phyloP scores from a whole-genome alignment of 1,140 invertebrate genomes.

The Diplogasteroides magnus region DNA sequence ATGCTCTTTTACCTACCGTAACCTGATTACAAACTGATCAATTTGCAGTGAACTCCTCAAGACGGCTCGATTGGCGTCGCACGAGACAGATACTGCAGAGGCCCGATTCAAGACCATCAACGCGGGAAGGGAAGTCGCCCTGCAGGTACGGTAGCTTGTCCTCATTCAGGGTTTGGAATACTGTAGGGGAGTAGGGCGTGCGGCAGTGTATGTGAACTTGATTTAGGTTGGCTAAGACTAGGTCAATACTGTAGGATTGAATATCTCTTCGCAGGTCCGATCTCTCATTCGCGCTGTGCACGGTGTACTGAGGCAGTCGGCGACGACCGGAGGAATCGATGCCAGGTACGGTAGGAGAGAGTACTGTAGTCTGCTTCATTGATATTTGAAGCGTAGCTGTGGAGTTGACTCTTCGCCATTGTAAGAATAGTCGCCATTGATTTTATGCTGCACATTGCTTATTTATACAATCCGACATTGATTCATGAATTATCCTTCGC shows the following conservation, averaged over 20 bases:
- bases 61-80: constrained; percentile 72
- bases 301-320: not conserved
- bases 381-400: too few relatives aligned
- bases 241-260: too few relatives aligned
- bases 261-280: not conserved
- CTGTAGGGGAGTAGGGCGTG: not conserved
- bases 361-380: too few relatives aligned
- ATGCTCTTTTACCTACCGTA: too few relatives aligned
- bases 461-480: too few relatives aligned
- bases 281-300: not conserved
- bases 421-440: too few relatives aligned
- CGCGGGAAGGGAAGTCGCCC: constrained; percentile 75
- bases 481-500: too few relatives aligned
- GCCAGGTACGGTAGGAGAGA: constrained; percentile 27
- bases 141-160: constrained; percentile 61
- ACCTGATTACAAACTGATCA: not conserved
- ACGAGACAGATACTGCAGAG: constrained; percentile 76
- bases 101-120: constrained; percentile 71
- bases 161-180: too few relatives aligned
- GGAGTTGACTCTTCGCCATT: too few relatives aligned
- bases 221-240: too few relatives aligned
- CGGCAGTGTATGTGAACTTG: not conserved
- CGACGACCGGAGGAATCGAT: too few relatives aligned
- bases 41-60: constrained; percentile 76
- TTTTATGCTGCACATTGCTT: too few relatives aligned